Base-by-base conservation (phyloP, 1,140 invertebrate genomes). In the Zaprionus ghesquierei region DNA sequence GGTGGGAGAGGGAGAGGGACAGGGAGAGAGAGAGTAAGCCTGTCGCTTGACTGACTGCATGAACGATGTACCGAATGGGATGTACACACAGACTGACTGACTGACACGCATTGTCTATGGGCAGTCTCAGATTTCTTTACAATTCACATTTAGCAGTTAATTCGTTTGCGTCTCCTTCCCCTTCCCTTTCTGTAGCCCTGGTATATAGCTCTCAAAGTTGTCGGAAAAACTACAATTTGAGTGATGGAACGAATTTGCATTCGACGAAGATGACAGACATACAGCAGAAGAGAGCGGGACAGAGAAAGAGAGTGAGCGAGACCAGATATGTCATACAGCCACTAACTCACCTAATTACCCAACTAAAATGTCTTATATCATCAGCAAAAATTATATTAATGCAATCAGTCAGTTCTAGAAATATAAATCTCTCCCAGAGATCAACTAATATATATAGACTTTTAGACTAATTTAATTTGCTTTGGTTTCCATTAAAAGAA, bases 171-270 rank as follows among this genome's bases (percentile, higher is more conserved):
- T 50, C 64, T 56, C 33, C 59, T 41, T 54, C 33, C 66, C 49
- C 59, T 53, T 27, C 29, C 35, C 51, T 29, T 50, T 46, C 35
- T 51, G 50, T 53, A 41, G 3, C 12, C 3, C 35, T 41, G 1
- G 6, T 15, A 15, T 41, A 15, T 15, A 3, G n/a, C 75, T 59
- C 74, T 64, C 54, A 29, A 63, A 55, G 56, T 71, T 63, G 68
- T 49, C 38, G 75, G 66, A 72, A 76, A 80, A 86, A 63, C 63
- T 64, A 69, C 66, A 50, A 72, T 69, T 62, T 72, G 81, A 86
- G 64, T 86, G 81, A 86, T 82, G 82, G 75, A 86, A 86, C 82
- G 82, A 86, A 86, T 86, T 86, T 73, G 82, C 75, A 87, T 86
- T 76, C 75, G 75, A 86, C 79, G 79, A 62, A 64, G 64, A 53